Base-by-base conservation (phyloP, 2,797 vertebrate genomes). In the Mormyrus hasselquistii region DNA sequence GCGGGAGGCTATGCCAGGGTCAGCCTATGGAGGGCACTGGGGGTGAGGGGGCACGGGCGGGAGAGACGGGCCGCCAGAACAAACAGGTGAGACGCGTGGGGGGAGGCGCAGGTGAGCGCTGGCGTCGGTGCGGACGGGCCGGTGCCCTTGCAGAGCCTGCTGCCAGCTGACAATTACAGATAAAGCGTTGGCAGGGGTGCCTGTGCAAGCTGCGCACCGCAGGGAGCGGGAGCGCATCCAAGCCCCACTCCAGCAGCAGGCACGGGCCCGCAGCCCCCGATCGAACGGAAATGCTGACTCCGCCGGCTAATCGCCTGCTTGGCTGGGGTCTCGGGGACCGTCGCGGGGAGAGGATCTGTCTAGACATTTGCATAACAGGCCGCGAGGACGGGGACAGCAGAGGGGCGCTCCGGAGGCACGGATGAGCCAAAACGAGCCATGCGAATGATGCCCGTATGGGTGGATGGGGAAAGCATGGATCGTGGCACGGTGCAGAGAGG, bases 321-420 rank as follows among this genome's bases (percentile, higher is more conserved):
- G 93, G 93, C 94, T 47, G 38, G 6, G 91, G 89, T 89, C 90
- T 90, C 92, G 90, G 89, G 92, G 92, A 92, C 92, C 89, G 92
- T 90, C 87, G 90, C 92, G 93, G 93, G 92, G 86, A 88, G 90
- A 92, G 92, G 93, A 94, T 93, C 92, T 92, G 94, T 93, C 93
- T 93, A 92, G 90, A 93, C 93, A 94, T 95, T 95, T 94, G 93
- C 94, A 95, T 95, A 91, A 95, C 92, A 95, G 93, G 93, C 92
- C 91, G 4, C 85, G 92, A 92, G 93, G 92, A 95, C 93, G 25
- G 73, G 88, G 91, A 91, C 91, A 92, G 90, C 91, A 90, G 92
- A 92, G 93, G 90, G 88, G 93, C 93, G 93, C 93, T 94, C 93
- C 94, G 92, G 92, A 88, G 84, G 93, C 92, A 92, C 90, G 93